These are phyloP conservation scores for Rhabdomys pumilio DNA, from an alignment of 2,797 vertebrate genomes.

Conservation along the genomic window DNA sequence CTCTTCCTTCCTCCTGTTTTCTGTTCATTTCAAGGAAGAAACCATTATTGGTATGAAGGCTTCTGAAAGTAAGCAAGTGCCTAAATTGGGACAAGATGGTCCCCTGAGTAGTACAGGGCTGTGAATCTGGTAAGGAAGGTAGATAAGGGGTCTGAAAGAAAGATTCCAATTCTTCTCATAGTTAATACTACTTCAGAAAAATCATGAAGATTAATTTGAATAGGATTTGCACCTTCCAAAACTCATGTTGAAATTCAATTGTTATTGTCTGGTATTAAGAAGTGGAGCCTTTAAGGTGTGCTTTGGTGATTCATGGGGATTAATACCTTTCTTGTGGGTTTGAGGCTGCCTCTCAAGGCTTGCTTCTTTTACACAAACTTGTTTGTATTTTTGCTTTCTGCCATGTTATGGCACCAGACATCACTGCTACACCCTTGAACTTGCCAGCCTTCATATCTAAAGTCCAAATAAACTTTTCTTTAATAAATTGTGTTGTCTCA, in stretches of 20 bases:
- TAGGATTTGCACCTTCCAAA: neutral
- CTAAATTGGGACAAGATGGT: neutral
- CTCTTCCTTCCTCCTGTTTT: neutral
- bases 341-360: too few relatives aligned
- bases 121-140: neutral
- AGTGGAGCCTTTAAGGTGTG: neutral
- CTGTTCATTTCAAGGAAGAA: neutral
- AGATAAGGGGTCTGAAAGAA: neutral
- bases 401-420: neutral
- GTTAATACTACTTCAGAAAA: conserved; percentile 25
- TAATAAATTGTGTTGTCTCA: neutral
- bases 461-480: neutral
- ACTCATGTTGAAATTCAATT: neutral
- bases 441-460: neutral
- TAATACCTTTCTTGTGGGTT: neutral
- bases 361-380: neutral
- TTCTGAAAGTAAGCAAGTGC: neutral
- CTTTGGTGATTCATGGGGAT: neutral
- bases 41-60: neutral
- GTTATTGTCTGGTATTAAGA: neutral
- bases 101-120: neutral
- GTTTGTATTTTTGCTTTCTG: neutral
- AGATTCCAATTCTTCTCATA: neutral
- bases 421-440: neutral
- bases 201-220: neutral